Conservation (phyloP, 2,888 invertebrate genomes). For the Cynaeus angustus region DNA sequence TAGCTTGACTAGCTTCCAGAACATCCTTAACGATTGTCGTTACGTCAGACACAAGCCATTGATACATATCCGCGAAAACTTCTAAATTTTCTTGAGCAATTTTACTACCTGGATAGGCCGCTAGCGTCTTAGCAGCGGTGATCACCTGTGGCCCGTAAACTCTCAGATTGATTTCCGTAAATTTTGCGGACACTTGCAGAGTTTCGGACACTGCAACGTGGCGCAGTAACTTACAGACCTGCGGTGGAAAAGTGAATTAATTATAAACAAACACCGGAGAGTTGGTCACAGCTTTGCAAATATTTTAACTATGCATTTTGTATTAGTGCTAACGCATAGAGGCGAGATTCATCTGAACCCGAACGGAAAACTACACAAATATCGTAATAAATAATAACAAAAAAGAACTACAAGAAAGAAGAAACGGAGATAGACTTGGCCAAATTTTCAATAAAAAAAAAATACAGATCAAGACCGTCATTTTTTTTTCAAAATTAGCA, state of each 20-base stretch:
- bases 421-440: no score
- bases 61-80: constrained; percentile 96
- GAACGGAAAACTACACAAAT: no score
- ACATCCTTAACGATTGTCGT: constrained; percentile 92
- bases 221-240: constrained; percentile 96
- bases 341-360: no score
- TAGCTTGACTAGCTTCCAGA: constrained; percentile 82
- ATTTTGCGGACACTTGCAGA: constrained; percentile 95
- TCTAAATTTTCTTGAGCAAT: constrained; percentile 98
- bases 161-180: constrained; percentile 95
- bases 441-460: no score
- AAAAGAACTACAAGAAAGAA: no score
- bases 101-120: constrained; percentile 93
- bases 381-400: no score
- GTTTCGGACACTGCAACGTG: constrained; percentile 97
- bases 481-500: no score
- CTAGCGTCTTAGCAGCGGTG: constrained; percentile 93
- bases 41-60: constrained; percentile 94
- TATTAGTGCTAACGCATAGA: no score
- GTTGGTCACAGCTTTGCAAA: no score
- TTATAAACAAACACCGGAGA: no score
- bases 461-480: no score
- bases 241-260: constrained; percentile 45
- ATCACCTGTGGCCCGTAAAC: constrained; percentile 96
- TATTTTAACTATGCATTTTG: no score